Evolutionary conservation across 2,888 invertebrate genomes (phyloP).

Genomic region (Nomada ferruginata): DNA sequence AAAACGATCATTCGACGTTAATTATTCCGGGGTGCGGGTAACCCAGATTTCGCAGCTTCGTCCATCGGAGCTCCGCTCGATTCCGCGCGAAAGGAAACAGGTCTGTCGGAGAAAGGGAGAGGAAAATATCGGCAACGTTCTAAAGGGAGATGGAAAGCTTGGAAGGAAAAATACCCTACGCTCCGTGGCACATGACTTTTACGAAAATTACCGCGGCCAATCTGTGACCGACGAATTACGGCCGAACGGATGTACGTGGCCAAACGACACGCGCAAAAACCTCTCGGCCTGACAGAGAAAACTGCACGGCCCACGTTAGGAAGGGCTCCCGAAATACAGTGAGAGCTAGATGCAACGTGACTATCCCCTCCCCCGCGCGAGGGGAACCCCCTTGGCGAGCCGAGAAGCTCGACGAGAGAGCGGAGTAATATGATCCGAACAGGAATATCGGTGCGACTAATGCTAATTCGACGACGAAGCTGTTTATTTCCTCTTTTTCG

Average conservation of each 20-base stretch:
- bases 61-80: slow-evolving; percentile 11
- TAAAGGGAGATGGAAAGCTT: neutral
- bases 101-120: neutral
- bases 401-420: too few species aligned
- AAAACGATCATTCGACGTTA: slow-evolving; percentile 62
- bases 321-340: too few species aligned
- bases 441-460: too few species aligned
- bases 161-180: neutral
- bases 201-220: slow-evolving; percentile 28
- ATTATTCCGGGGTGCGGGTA: slow-evolving; percentile 50
- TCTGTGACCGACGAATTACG: slow-evolving; percentile 18
- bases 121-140: neutral
- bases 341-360: too few species aligned
- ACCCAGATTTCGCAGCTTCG: slow-evolving; percentile 46
- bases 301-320: too few species aligned
- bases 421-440: too few species aligned
- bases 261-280: neutral
- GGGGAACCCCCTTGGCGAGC: too few species aligned
- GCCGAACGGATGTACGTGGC: neutral
- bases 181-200: slow-evolving; percentile 15
- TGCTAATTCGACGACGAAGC: too few species aligned
- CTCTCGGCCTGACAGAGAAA: neutral
- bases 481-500: too few species aligned
- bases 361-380: too few species aligned
- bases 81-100: neutral